Evolutionary conservation across 2,797 vertebrate species (phyloP), one percentile per base, ranked within the genome.

Genomic region (Cheirogaleus major): DNA sequence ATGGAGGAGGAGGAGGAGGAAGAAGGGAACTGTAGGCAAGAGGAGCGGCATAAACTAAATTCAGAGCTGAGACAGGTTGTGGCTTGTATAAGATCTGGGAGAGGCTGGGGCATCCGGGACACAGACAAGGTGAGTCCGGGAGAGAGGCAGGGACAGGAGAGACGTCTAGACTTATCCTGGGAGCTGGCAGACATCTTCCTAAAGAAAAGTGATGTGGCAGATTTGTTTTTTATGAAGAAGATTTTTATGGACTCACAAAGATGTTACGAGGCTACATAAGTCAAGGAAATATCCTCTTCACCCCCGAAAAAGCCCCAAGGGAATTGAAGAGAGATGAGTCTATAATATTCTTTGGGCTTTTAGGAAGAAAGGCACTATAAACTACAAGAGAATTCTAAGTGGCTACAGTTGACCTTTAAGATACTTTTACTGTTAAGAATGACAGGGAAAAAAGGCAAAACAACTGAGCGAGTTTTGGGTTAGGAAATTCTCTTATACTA

Each of bases 361-460:
- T 4, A n/a, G 5, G 23, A 45, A 3, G 25, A 93, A 89, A 35
- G 32, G 6, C 43, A 67, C 30, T 43, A 57, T 41, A 89, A 81
- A 70, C 5, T 27, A 25, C 4, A 69, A 52, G 35, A 81, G 55
- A 86, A 95, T 83, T 59, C 22, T 13, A 95, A 89, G 76, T 15
- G 70, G 32, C 18, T 57, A 20, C 23, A 61, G 22, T 2, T 52
- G 17, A 32, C 72, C 41, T 84, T 90, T 59, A 72, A 95, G 69
- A 38, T 78, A 48, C 59, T 72, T 90, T 69, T 45, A 82, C 65
- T 89, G 80, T 30, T 63, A 79, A 90, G 63, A 87, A 96, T 11
- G n/a, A 89, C n/a, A 91, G 72, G 55, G 17, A 30, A 15, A 73
- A 57, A 55, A n/a, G 17, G 41, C 63, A 75, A 78, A 92, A 63